These are phyloP conservation scores for Cotesia glomerata DNA, from an alignment of 1,140 invertebrate species.

Conservation along the genomic window DNA sequence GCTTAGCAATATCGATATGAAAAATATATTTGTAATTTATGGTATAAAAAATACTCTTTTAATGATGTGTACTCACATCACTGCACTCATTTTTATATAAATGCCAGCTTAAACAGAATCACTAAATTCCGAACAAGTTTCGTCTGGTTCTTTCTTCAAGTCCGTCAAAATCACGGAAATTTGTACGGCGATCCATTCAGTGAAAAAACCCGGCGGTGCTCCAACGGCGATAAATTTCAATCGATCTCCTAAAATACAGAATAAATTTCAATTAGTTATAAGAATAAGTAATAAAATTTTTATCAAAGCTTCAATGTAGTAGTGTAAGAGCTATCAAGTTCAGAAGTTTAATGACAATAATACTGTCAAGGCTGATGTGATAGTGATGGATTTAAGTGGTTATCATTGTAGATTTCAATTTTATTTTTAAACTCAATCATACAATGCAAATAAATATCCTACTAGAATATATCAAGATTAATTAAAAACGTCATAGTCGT, in stretches of 20 bases:
- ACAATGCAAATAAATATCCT: background rate
- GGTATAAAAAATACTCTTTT: too few species aligned
- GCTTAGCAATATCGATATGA: too few species aligned
- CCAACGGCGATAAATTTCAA: conserved; percentile 43
- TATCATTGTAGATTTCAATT: too few species aligned
- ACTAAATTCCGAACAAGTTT: background rate
- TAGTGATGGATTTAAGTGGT: too few species aligned
- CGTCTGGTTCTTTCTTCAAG: conserved; percentile 32
- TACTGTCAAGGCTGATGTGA: too few species aligned
- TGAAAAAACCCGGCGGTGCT: conserved; percentile 37
- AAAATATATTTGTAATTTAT: too few species aligned
- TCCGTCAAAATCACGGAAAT: conserved; percentile 31
- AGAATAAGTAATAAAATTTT: conserved; percentile 11
- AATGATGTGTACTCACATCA: too few species aligned
- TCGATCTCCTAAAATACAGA: conserved; percentile 37
- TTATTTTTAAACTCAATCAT: background rate
- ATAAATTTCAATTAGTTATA: conserved; percentile 1
- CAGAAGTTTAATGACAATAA: background rate
- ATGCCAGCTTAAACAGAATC: background rate
- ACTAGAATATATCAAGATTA: background rate
- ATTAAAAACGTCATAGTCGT: too few species aligned
- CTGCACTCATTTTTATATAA: too few species aligned
- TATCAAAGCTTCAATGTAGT: too few species aligned
- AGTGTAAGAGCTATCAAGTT: background rate
- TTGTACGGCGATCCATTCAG: conserved; percentile 45